Conservation (phyloP, 2,113 vertebrate species). For the Aegithalos caudatus region DNA sequence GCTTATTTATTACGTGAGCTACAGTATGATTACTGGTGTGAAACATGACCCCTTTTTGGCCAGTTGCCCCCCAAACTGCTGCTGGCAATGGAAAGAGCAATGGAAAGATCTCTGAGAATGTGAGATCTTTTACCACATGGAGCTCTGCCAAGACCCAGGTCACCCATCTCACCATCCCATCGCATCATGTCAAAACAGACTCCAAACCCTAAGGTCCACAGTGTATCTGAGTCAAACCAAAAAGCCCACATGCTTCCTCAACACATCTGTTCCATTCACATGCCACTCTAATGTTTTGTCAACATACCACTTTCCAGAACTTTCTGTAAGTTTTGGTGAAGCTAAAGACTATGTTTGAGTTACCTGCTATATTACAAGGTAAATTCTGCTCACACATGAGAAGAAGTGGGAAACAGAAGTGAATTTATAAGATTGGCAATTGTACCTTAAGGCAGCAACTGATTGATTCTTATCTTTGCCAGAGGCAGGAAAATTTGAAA, state of each 20-base stretch:
- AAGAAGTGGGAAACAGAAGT: not conserved
- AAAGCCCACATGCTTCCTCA: not conserved
- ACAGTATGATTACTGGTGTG: slow-evolving; percentile 64
- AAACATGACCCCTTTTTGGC: slow-evolving; percentile 67
- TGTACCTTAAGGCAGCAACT: not conserved
- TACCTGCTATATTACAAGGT: not conserved
- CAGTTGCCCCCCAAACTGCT: slow-evolving; percentile 61
- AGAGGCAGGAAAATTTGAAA: not conserved
- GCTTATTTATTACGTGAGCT: slow-evolving; percentile 64
- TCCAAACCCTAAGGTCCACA: slow-evolving; percentile 21
- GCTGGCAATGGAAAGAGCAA: slow-evolving; percentile 70
- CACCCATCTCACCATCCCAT: slow-evolving; percentile 57
- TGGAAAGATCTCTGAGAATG: slow-evolving; percentile 75
- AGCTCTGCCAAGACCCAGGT: slow-evolving; percentile 64
- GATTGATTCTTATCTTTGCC: not conserved
- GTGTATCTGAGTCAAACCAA: slow-evolving; percentile 36
- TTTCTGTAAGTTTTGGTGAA: not conserved
- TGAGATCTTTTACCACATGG: slow-evolving; percentile 70
- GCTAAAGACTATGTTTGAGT: not conserved
- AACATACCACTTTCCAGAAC: not conserved
- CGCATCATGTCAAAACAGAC: slow-evolving; percentile 65
- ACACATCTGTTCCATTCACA: not conserved
- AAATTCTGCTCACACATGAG: not conserved
- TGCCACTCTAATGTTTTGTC: not conserved
- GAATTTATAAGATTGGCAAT: not conserved